Evolutionary conservation across 2,888 invertebrate species (phyloP).

Genomic region (Mamestra brassicae): DNA sequence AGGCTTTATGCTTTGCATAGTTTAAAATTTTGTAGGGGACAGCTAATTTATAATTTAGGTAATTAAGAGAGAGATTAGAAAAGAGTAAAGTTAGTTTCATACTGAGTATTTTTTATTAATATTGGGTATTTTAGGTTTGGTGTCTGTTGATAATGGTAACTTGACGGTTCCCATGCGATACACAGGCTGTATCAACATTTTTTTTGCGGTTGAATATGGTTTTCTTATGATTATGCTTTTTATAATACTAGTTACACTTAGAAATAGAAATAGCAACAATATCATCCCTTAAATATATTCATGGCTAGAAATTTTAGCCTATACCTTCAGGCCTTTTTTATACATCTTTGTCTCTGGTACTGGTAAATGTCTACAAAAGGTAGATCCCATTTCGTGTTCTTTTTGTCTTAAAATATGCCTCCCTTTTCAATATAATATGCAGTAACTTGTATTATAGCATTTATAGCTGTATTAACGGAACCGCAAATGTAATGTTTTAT

Average conservation of each 20-base stretch:
- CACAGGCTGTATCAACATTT: background rate
- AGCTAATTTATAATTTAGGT: background rate
- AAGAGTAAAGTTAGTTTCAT: background rate
- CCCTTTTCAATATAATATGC: constrained; percentile 1
- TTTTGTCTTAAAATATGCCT: constrained; percentile 3
- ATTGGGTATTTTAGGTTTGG: background rate
- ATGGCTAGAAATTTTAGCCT: too few relatives aligned
- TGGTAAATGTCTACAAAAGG: background rate
- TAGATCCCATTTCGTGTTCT: background rate
- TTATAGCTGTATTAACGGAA: constrained; percentile 24
- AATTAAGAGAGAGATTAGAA: background rate
- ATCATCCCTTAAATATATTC: too few relatives aligned
- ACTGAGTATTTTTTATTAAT: background rate
- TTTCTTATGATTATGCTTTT: too few relatives aligned
- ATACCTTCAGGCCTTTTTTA: background rate
- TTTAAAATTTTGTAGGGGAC: background rate
- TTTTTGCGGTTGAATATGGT: too few relatives aligned
- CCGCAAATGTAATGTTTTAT: constrained; percentile 59
- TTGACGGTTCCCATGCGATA: background rate
- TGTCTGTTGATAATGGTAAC: background rate
- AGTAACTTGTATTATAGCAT: constrained; percentile 3
- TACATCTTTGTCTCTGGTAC: background rate
- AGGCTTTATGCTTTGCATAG: constrained; percentile 20
- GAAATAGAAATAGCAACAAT: too few relatives aligned
- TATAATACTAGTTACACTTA: too few relatives aligned